phyloP scores from a whole-genome alignment of 2,113 vertebrate species.

The Trematocara nigrifrons region DNA sequence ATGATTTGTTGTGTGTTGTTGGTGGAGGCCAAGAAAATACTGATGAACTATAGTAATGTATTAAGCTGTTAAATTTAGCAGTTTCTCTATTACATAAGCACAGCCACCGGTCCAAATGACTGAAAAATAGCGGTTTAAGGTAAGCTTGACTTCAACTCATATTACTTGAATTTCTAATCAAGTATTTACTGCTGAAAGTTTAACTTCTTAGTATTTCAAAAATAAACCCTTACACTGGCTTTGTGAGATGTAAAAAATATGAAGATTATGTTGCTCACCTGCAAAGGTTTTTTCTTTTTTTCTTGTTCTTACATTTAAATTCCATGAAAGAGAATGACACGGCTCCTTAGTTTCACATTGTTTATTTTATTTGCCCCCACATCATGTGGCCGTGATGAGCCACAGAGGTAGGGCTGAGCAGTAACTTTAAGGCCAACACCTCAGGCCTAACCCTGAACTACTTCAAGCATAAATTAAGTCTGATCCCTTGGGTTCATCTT shows the following conservation, averaged over 20 bases:
- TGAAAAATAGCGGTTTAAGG: background rate
- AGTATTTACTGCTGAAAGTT: background rate
- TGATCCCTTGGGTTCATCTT: background rate
- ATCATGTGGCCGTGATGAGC: background rate
- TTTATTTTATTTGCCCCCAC: background rate
- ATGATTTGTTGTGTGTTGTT: background rate
- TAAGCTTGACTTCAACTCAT: background rate
- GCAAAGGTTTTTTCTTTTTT: background rate
- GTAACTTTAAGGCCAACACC: background rate
- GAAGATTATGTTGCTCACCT: background rate
- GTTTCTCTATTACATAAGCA: background rate
- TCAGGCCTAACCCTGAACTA: background rate
- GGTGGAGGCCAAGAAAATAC: background rate
- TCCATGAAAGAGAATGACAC: background rate
- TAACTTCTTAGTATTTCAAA: background rate
- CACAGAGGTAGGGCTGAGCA: background rate
- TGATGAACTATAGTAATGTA: background rate
- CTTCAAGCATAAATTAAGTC: background rate
- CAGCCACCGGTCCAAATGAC: background rate
- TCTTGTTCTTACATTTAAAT: background rate
- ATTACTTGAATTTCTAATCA: background rate
- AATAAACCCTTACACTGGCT: background rate
- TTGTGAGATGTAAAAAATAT: background rate
- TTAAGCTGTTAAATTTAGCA: background rate
- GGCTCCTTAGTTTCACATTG: background rate